Base-by-base conservation (phyloP, 2,113 vertebrate species). In the Galbula dea region DNA sequence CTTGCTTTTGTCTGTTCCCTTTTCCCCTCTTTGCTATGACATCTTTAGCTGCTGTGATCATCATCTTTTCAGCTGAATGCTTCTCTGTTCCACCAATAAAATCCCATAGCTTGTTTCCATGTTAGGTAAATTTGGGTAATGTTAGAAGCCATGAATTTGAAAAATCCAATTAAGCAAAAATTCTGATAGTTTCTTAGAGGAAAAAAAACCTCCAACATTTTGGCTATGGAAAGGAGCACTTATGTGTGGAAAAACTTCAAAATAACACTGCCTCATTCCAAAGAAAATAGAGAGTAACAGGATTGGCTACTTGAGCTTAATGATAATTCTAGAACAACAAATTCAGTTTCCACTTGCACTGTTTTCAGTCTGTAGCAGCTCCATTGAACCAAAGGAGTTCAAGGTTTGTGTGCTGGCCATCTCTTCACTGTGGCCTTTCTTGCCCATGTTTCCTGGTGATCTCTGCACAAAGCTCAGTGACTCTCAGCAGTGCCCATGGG, bases 381-480 rank as follows among this genome's bases (percentile, higher is more conserved):
- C 20, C 7, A 27, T 2, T 41, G 46, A 77, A 83, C 29, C 15
- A 58, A 45, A 92, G 36, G 52, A 75, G 32, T 23, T 73, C 39
- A 34, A 52, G 45, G 19, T 61, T 36, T 89, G 18, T 6, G 12
- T 22, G 21, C 32, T 84, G 57, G 27, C 4, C 26, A 4, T 63
- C 19, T 68, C 22, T 84, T 81, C 30, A 4, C 46, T 92, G 2
- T 61, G 76, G 34, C 24, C 16, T 78, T 71, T 67, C 39, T 84
- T 86, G 39, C 11, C 10, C n/a, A 4, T 0, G 0, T 63, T 78
- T 59, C 9, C 19, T 52, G 30, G 22, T 30, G 23, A 66, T 54
- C 81, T 82, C 45, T 59, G 55, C 41, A 59, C 18, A 67, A 51
- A 82, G 34, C 18, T 89, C 43, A 49, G 46, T 59, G 46, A 45